phyloP scores from a whole-genome alignment of 1,140 invertebrate genomes.

The Brachystomella parvula region DNA sequence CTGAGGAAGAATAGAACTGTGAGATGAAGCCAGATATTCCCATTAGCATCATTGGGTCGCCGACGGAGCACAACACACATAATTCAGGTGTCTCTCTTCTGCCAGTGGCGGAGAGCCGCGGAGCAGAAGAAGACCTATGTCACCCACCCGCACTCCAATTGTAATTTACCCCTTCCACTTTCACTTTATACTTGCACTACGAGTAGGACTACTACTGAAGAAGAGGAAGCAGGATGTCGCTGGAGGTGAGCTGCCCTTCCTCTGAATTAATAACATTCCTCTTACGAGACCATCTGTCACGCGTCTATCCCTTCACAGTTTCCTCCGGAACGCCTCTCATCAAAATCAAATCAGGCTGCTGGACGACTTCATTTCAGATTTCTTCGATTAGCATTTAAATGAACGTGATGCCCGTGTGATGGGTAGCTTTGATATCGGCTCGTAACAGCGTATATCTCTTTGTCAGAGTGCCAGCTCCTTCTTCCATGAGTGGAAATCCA shows the following conservation, averaged over 20 bases:
- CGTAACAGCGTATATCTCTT: background rate
- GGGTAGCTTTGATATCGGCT: background rate
- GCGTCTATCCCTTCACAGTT: background rate
- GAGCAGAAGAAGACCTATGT: background rate
- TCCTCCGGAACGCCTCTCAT: background rate
- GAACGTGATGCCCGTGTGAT: background rate
- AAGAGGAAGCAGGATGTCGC: background rate
- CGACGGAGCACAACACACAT: constrained; percentile 3
- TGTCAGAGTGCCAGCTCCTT: background rate
- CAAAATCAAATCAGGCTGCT: background rate
- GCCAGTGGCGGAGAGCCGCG: background rate
- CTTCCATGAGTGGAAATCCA: background rate
- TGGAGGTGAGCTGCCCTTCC: too few relatives aligned
- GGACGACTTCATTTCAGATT: background rate
- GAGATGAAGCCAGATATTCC: background rate
- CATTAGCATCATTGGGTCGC: background rate
- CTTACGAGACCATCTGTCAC: background rate
- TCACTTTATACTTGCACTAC: background rate
- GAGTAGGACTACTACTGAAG: background rate
- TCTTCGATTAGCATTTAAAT: constrained; percentile 4
- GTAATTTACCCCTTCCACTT: background rate
- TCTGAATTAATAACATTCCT: background rate
- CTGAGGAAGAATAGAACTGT: constrained; percentile 17
- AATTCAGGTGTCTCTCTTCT: background rate
- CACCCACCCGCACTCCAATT: background rate